Percentiles rank a stretch among this genome's conserved stretches.
These are phyloP conservation scores for Lepus oiostolus DNA, from an alignment of 2,797 vertebrate species.

Conservation along the genomic window DNA sequence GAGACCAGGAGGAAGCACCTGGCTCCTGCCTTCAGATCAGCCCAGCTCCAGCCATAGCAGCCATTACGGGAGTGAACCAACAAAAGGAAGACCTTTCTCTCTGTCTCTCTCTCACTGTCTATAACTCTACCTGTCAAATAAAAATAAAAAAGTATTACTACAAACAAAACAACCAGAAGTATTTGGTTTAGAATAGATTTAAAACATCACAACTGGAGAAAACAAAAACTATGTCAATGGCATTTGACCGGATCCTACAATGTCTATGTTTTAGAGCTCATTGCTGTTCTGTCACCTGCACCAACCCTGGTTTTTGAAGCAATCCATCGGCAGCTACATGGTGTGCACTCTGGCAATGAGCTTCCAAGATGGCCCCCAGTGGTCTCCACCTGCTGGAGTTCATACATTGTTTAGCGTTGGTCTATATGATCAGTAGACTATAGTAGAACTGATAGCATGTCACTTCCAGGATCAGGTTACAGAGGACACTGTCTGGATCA, in stretches of 20 bases:
- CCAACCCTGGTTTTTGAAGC: neutral
- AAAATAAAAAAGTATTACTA: no score
- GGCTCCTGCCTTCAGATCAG: no score
- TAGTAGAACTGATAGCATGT: neutral
- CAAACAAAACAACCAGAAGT: neutral
- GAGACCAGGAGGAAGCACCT: no score
- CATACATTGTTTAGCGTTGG: neutral
- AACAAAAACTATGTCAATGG: neutral
- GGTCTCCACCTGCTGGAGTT: neutral
- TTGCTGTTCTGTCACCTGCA: neutral
- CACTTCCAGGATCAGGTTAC: neutral
- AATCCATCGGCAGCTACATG: neutral
- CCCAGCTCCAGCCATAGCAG: fast-evolving
- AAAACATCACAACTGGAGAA: neutral
- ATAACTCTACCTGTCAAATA: no score
- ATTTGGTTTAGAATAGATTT: neutral
- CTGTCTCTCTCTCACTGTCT: no score
- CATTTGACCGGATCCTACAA: neutral
- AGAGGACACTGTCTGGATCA: neutral
- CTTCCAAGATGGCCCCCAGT: neutral
- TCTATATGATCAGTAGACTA: neutral
- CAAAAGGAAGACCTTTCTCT: no score
- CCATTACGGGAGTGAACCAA: no score
- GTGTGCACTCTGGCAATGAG: no score
- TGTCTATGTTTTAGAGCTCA: neutral